These are phyloP conservation scores for Thereva nobilitata DNA, from an alignment of 2,888 invertebrate species.

Conservation along the genomic window DNA sequence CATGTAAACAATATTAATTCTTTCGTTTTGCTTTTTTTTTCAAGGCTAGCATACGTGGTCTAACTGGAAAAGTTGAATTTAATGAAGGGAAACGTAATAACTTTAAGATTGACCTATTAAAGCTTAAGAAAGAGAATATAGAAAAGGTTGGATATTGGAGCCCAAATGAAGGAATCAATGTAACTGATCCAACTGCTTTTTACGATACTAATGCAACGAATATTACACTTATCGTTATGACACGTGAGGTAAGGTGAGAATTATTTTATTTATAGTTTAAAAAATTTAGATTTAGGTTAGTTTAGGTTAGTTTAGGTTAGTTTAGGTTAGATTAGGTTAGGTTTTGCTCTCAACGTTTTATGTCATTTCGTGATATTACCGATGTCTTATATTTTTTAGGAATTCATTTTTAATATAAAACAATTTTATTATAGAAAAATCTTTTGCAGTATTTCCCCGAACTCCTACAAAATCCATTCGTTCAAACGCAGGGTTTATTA, in stretches of 20 bases:
- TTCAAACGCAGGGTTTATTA: too few relatives aligned
- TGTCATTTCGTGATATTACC: too few relatives aligned
- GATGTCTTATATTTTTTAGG: too few relatives aligned
- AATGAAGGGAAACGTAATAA: conserved; percentile 80
- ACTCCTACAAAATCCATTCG: too few relatives aligned
- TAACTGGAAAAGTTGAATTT: conserved; percentile 87
- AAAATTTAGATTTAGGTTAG: background rate
- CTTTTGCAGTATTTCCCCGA: too few relatives aligned
- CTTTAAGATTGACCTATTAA: conserved; percentile 83
- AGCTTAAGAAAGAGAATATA: conserved; percentile 76
- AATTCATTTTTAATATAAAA: too few relatives aligned
- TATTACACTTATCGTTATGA: conserved; percentile 88
- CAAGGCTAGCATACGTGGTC: conserved; percentile 79
- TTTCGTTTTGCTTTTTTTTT: background rate
- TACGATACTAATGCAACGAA: conserved; percentile 81
- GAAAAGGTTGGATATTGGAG: conserved; percentile 85
- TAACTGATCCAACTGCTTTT: conserved; percentile 85
- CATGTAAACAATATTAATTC: background rate
- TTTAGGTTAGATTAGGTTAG: too few relatives aligned
- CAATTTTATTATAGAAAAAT: too few relatives aligned
- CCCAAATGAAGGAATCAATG: conserved; percentile 72
- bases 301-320: background rate
- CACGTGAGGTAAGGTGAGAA: conserved; percentile 70
- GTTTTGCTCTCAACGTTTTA: too few relatives aligned
- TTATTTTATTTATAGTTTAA: background rate